These are phyloP conservation scores for Crypturellus undulatus DNA, from an alignment of 2,113 vertebrate genomes.

Conservation along the genomic window DNA sequence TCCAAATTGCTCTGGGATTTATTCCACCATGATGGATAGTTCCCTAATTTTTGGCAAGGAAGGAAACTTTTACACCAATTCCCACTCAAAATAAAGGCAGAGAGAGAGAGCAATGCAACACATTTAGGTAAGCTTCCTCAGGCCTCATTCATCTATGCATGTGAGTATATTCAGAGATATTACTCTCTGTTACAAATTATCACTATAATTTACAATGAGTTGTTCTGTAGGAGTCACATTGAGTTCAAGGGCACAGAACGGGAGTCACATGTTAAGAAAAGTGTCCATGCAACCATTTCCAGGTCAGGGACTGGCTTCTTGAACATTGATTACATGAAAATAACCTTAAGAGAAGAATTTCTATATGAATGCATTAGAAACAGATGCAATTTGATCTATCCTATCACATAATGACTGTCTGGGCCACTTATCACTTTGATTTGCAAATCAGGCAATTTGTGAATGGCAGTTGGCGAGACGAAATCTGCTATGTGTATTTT, in stretches of 20 bases:
- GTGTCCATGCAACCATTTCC: not conserved
- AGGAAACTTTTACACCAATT: not conserved
- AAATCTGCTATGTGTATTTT: slow-evolving; percentile 50
- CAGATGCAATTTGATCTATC: slow-evolving; percentile 36
- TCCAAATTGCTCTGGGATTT: not conserved
- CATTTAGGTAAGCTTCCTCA: not conserved
- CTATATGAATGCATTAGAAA: slow-evolving; percentile 4
- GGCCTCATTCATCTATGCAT: not conserved
- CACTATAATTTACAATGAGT: not conserved
- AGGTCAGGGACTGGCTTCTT: not conserved
- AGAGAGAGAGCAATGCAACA: not conserved
- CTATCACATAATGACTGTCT: slow-evolving; percentile 38
- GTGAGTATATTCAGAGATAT: not conserved
- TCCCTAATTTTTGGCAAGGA: not conserved
- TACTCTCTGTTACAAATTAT: not conserved
- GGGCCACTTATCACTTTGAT: slow-evolving; percentile 38
- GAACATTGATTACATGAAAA: not conserved
- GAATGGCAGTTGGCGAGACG: slow-evolving; percentile 61
- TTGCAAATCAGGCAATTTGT: slow-evolving; percentile 60
- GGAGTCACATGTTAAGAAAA: not conserved
- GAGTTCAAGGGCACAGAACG: not conserved
- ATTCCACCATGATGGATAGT: not conserved
- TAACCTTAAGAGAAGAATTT: slow-evolving; percentile 23
- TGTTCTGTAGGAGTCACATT: not conserved
- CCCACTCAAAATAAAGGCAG: not conserved